A percentile compares a stretch with the other conserved stretches of the same genome.
Evolutionary conservation across 2,888 invertebrate species (phyloP).

Genomic region (Hemicrepidius hirtus): DNA sequence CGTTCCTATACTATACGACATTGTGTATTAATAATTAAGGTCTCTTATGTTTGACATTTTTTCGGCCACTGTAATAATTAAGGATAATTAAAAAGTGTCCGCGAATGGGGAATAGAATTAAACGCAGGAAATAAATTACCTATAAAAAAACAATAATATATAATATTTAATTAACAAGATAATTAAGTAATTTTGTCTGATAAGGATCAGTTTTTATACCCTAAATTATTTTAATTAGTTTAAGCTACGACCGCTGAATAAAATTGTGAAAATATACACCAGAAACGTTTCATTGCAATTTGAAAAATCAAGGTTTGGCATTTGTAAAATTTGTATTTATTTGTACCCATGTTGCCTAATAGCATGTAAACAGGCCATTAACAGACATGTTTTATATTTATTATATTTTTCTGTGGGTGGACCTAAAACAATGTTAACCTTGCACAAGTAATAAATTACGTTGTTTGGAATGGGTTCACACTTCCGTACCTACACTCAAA

Average conservation of each 20-base stretch:
- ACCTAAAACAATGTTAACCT: conserved; percentile 40
- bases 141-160: conserved; percentile 10
- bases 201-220: conserved; percentile 13
- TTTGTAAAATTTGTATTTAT: conserved; percentile 21
- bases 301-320: conserved; percentile 20
- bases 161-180: conserved; percentile 8
- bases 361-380: conserved; percentile 39
- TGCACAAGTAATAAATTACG: conserved; percentile 34
- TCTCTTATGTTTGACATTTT: too few relatives aligned
- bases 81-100: too few relatives aligned
- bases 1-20: too few relatives aligned
- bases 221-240: conserved; percentile 27
- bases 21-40: too few relatives aligned
- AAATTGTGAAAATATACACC: background rate
- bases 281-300: background rate
- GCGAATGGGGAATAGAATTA: conserved; percentile 5
- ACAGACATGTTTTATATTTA: conserved; percentile 38
- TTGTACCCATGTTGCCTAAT: conserved; percentile 17
- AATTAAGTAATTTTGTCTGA: conserved; percentile 23
- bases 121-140: background rate
- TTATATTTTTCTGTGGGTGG: conserved; percentile 36
- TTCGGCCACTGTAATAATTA: too few relatives aligned
- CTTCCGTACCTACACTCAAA: conserved; percentile 35
- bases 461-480: conserved; percentile 28
- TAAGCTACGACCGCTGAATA: background rate